Evolutionary conservation across 2,888 invertebrate species (phyloP), one percentile per base, ranked within the genome.

Genomic region (Metacarcinus magister): DNA sequence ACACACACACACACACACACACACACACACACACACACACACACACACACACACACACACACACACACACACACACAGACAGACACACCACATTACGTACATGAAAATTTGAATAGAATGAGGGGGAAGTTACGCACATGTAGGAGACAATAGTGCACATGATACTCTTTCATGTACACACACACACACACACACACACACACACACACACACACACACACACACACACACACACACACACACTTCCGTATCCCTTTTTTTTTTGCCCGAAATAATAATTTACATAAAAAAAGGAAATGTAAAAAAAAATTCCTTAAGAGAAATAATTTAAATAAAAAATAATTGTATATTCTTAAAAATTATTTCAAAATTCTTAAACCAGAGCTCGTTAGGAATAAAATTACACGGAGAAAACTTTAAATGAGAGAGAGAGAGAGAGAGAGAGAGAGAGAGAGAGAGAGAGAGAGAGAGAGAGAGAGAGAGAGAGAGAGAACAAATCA

Each of bases 1-100:
- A 48, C 92, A 92, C 92, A 91, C 46, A 48, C 91, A 44, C 89
- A 89, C 89, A 89, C 89, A 89, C 91, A 91, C 91, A 89, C 91
- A 91, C 91, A 91, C 91, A 91, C 91, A 91, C 91, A 91, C 67
- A 93, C 67, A 93, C 67, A 93, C 67, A 93, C 67, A 43, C 43
- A 93, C 32, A 93, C 54, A 94, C 67, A 94, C 67, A 60, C 67
- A 60, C 67, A 75, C 43, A 10, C 43, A 75, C 43, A 94, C 48
- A n/a, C 0, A 19, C 46, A 23, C 1, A 28, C 48, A 39, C 39
- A n/a, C n/a, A n/a, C n/a, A n/a, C n/a, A n/a, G n/a, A n/a, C n/a
- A n/a, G n/a, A n/a, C n/a, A n/a, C n/a, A 10, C 43, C 91, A 91
- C 44, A 93, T 54, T 5, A 39, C 48, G n/a, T 91, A 91, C 28